phyloP scores from a whole-genome alignment of 2,888 invertebrate species.

The Drosophila quasianomalipes region DNA sequence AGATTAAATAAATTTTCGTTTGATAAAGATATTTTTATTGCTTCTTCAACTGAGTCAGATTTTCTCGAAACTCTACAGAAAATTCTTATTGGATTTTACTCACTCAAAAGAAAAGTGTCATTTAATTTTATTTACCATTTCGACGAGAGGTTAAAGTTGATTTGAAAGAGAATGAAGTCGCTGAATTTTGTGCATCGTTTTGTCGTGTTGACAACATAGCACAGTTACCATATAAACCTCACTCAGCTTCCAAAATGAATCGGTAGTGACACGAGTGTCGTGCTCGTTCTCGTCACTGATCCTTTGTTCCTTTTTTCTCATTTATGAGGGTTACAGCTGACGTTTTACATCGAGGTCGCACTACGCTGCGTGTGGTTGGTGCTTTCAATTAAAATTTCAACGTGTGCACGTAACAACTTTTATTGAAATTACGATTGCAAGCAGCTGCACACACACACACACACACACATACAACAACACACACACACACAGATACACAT shows the following conservation, averaged over 20 bases:
- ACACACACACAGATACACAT: not conserved
- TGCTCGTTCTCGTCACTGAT: constrained; percentile 41
- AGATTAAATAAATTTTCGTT: not conserved
- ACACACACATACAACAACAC: not conserved
- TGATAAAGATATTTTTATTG: not conserved
- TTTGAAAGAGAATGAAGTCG: not conserved
- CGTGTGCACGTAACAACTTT: constrained; percentile 79
- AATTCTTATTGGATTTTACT: not conserved
- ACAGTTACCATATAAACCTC: constrained; percentile 33
- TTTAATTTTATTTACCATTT: not conserved
- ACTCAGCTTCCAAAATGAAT: constrained; percentile 41
- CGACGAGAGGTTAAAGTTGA: not conserved
- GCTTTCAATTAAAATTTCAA: constrained; percentile 83
- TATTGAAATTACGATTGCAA: constrained; percentile 80
- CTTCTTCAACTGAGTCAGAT: not conserved
- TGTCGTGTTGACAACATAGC: constrained; percentile 26
- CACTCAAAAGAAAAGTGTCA: not conserved
- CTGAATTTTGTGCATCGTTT: constrained; percentile 1
- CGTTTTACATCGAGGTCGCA: constrained; percentile 50
- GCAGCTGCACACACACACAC: constrained; percentile 49
- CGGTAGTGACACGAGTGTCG: constrained; percentile 43
- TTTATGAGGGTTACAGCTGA: constrained; percentile 71
- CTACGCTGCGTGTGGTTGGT: constrained; percentile 56
- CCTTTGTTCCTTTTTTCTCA: constrained; percentile 58
- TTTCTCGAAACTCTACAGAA: not conserved